Evolutionary conservation across 2,888 invertebrate species (phyloP).

Genomic region (Sarcophaga caerulescens): DNA sequence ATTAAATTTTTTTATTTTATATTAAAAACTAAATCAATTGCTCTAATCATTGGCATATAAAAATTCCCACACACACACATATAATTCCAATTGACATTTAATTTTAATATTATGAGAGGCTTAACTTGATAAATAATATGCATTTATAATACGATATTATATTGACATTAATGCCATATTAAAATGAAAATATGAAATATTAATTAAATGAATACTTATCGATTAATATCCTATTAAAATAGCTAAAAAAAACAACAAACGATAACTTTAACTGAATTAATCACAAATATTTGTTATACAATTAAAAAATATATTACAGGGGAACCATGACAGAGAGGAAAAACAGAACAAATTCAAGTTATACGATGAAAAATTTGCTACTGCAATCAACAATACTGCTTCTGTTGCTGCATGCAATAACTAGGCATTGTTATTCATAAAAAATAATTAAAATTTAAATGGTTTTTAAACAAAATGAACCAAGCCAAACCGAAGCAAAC

Average conservation of each 20-base stretch:
- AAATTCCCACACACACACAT: not conserved
- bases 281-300: constrained; percentile 55
- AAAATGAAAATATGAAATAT: constrained; percentile 48
- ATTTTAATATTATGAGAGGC: constrained; percentile 24
- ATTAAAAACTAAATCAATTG: too few relatives aligned
- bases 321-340: constrained; percentile 31
- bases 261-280: constrained; percentile 51
- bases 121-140: constrained; percentile 26
- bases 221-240: constrained; percentile 52
- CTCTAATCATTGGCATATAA: not conserved
- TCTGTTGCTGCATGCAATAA: not conserved
- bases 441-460: constrained; percentile 67
- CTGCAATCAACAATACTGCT: not conserved
- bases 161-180: constrained; percentile 28
- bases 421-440: constrained; percentile 39
- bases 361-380: not conserved
- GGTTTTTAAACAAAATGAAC: constrained; percentile 5
- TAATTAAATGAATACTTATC: constrained; percentile 57
- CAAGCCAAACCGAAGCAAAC: too few relatives aligned
- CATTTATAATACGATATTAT: not conserved
- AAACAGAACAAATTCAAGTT: too few relatives aligned
- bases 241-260: not conserved
- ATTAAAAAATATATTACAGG: constrained; percentile 55
- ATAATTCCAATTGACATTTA: not conserved
- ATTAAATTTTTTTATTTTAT: too few relatives aligned